Conservation (phyloP, 2,113 vertebrate genomes). For the Chamaetylas fuelleborni region DNA sequence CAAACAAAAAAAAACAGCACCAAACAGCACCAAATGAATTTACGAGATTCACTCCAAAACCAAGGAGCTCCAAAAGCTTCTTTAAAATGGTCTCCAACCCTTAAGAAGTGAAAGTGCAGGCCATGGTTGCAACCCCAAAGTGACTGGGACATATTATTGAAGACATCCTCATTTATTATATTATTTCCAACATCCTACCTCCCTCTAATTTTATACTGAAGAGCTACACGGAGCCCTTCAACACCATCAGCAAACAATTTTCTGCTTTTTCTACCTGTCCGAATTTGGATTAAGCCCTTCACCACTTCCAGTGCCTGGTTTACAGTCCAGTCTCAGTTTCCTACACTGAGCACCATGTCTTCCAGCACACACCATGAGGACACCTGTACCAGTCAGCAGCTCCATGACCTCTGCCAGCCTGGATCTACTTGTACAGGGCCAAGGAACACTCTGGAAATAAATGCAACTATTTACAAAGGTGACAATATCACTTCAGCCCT, state of each 20-base stretch:
- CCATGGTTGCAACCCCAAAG: background rate
- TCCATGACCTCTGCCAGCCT: background rate
- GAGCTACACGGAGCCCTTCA: background rate
- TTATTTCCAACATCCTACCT: background rate
- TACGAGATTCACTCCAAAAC: background rate
- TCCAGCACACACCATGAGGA: background rate
- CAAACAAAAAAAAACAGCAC: no score
- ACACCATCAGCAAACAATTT: background rate
- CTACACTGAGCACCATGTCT: background rate
- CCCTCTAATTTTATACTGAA: background rate
- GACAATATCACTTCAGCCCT: background rate
- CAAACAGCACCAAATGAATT: background rate
- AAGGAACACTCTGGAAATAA: background rate
- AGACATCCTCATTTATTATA: background rate
- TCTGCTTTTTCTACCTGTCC: background rate
- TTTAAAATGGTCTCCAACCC: background rate
- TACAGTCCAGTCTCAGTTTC: background rate
- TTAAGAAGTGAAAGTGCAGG: background rate
- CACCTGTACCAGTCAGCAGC: background rate
- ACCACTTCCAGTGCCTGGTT: background rate
- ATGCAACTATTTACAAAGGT: background rate
- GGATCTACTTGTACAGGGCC: accelerated
- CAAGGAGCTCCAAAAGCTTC: background rate
- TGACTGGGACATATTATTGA: background rate
- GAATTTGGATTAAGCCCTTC: background rate